Base-by-base conservation (phyloP, 2,113 vertebrate species). In the Triplophysa tibetana region DNA sequence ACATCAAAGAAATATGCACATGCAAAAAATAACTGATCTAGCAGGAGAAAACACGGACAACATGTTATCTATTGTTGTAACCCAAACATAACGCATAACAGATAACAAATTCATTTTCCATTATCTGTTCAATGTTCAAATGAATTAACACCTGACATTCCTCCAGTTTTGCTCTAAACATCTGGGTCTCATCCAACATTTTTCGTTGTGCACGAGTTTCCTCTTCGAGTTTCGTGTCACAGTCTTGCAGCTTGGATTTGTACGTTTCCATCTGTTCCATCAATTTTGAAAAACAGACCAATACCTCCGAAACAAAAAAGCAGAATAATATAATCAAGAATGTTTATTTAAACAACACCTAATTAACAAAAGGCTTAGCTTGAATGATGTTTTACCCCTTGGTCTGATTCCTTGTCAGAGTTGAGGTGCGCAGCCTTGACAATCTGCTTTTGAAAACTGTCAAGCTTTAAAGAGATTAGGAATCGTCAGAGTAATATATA, bases 391-490 rank as follows among this genome's bases (percentile, higher is more conserved):
- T 19, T 78, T 63, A 83, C 84, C 84, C 81, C 66, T 69, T 83
- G 50, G 7, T 85, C 84, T 58, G 82, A 67, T 16, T 72, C 23
- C 56, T 72, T 81, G 67, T 76, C 70, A 10, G 81, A 79, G 56
- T 64, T 82, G 7, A 78, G 29, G 3, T 54, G n/a, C 17, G 52
- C 38, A 54, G 26, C 58, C 61, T 77, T 75, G 54, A 67, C 17
- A 1, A 85, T 76, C 56, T 58, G 60, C 43, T 75, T 75, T 8
- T 66, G 74, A 33, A 83, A 61, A 12, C 70, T 56, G 45, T 81
- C 81, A 61, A 85, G 62, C 84, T 85, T 82, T 58, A 61, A 85
- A 26, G 8, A 73, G 12, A 84, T 45, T 61, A 6, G 61, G 6
- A 68, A 12, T 64, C 0, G 1, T 74, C 24, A 64, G 1, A 9